Percentiles rank a stretch among this genome's conserved stretches.
phyloP scores from a whole-genome alignment of 2,888 invertebrate genomes.

The Allophyes oxyacanthae region DNA sequence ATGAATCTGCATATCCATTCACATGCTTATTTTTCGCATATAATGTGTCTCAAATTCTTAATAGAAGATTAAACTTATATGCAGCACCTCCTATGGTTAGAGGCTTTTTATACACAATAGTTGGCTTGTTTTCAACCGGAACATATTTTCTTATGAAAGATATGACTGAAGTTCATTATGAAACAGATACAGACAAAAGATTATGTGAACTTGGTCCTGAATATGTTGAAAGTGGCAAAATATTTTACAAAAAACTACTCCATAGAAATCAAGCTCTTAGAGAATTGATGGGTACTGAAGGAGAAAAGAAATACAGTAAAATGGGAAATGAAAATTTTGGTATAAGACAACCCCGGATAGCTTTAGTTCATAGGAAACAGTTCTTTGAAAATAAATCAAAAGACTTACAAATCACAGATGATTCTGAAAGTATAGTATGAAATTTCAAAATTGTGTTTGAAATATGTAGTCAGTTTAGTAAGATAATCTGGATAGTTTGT shows the following conservation, averaged over 20 bases:
- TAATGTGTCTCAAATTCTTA: slow-evolving; percentile 85
- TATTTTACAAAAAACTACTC: slow-evolving; percentile 93
- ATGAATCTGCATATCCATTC: slow-evolving; percentile 88
- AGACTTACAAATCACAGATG: slow-evolving; percentile 20
- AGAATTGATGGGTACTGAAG: slow-evolving; percentile 90
- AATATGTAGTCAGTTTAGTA: background rate
- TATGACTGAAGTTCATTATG: slow-evolving; percentile 90
- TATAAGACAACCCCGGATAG: slow-evolving; percentile 91
- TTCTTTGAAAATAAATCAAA: slow-evolving; percentile 89
- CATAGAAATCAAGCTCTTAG: slow-evolving; percentile 93
- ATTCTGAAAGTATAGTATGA: slow-evolving; percentile 24
- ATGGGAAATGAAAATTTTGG: slow-evolving; percentile 92
- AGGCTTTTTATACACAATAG: slow-evolving; percentile 84
- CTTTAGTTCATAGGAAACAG: slow-evolving; percentile 91
- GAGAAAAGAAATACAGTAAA: slow-evolving; percentile 90
- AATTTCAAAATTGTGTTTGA: background rate
- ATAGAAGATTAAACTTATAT: slow-evolving; percentile 88
- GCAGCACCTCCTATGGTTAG: slow-evolving; percentile 84
- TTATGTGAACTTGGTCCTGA: slow-evolving; percentile 90
- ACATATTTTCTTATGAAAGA: slow-evolving; percentile 91
- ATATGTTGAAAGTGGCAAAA: slow-evolving; percentile 92
- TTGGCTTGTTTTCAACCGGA: slow-evolving; percentile 89
- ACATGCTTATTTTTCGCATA: slow-evolving; percentile 85
- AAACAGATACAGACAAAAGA: slow-evolving; percentile 90
- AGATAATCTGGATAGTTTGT: too few species aligned